Evolutionary conservation across 2,888 invertebrate species (phyloP), one percentile per base, ranked within the genome.

Genomic region (Argyra leucocephala): DNA sequence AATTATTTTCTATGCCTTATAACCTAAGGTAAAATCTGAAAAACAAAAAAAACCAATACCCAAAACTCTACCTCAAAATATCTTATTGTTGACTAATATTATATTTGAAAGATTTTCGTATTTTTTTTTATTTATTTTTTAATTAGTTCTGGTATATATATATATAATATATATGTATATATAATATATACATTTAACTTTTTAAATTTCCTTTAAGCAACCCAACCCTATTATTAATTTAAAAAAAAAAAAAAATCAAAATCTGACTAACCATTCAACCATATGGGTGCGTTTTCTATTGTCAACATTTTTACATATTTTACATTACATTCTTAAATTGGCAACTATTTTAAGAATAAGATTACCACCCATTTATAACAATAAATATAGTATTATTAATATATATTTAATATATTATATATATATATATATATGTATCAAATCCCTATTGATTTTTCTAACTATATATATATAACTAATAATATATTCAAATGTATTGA

Each of bases 281-380:
- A 48, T 48, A 48, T 48, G 48, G 48, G 48, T 48, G 48, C 48
- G 48, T 48, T 48, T 48, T 5, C 48, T 48, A 48, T 48, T 48
- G 48, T 48, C 48, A 48, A 48, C 48, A 48, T 18, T 18, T 37
- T 31, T 31, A 31, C 12, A 10, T 31, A 7, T 31, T 31, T 10
- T 31, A 10, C 31, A 31, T 31, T 31, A 10, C 31, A 15, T 48
- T 48, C 48, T 48, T 18, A 48, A 48, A 48, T 48, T 48, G 48
- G 48, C 48, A 5, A 48, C n/a, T 18, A 18, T 48, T 48, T 48
- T 48, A 18, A 48, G 48, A 48, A 48, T 48, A 48, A 48, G 5
- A 48, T 48, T 48, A 48, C 48, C 48, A 48, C 48, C 48, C 48
- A 48, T 48, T 48, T 31, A 10, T 10, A 10, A 31, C 31, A 31